A percentile compares a stretch with the other conserved stretches of the same genome.
Evolutionary conservation across 2,113 vertebrate genomes (phyloP).

Genomic region (Buteo buteo): DNA sequence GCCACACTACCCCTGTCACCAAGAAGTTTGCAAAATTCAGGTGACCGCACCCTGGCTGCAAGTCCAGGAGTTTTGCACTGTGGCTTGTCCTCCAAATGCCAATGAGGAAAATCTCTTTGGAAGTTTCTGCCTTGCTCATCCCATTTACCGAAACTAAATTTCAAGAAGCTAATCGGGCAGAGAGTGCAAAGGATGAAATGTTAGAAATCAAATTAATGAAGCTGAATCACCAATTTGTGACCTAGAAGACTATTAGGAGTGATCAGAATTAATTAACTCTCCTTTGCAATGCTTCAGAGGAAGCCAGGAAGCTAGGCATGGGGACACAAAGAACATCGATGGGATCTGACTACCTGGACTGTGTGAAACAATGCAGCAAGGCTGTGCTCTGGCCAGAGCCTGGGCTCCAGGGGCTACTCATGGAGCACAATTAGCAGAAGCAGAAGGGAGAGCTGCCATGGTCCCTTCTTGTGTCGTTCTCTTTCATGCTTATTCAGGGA

Average conservation of each 20-base stretch:
- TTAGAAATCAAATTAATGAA: conserved; percentile 73
- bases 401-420: not conserved
- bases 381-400: not conserved
- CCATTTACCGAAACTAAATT: conserved; percentile 70
- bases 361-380: not conserved
- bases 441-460: rapidly evolving
- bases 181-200: conserved; percentile 70
- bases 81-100: not conserved
- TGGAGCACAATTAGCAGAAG: not conserved
- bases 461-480: not conserved
- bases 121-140: conserved; percentile 69
- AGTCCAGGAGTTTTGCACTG: not conserved
- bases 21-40: not conserved
- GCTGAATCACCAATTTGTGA: conserved; percentile 66
- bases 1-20: not conserved
- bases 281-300: conserved; percentile 29
- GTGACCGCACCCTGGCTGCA: not conserved
- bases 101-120: conserved; percentile 68
- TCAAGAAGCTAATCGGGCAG: conserved; percentile 71
- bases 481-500: not conserved
- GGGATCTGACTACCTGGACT: conserved; percentile 36
- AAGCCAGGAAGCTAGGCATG: not conserved
- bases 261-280: conserved; percentile 70
- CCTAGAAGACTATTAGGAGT: conserved; percentile 66
- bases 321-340: not conserved